Evolutionary conservation across 2,888 invertebrate genomes (phyloP), one percentile per base, ranked within the genome.

Genomic region (Lepidochitona cinerea): DNA sequence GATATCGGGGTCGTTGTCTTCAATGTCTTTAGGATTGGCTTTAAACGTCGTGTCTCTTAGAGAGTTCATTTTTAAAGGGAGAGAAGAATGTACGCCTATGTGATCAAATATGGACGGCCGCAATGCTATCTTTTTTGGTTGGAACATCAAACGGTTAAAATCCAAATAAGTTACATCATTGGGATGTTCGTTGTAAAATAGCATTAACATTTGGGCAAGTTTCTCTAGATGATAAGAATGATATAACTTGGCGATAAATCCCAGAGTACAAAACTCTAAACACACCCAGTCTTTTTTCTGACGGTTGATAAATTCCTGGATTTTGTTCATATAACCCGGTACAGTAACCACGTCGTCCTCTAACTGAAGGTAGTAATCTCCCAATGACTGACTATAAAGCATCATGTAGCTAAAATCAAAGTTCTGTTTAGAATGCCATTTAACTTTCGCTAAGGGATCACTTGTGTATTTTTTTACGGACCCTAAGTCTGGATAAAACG

Each of bases 391-490:
- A 7, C 87, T 78, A 73, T 89, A 91, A 71, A 85, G 78, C 72
- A 88, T 88, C 23, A 90, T 77, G 74, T 86, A 90, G 0, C 89
- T 88, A 77, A 89, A 91, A 79, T 91, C 91, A 32, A 91, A 73
- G 35, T 89, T 90, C 81, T 91, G 91, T 75, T 91, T 91, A 0
- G 91, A 84, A 36, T 91, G 76, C 91, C 91, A 91, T 67, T 82
- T 75, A 0, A 90, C 87, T 66, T 90, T 77, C 18, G 84, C 80
- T 23, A 81, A 75, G 0, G 87, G 77, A 73, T 91, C 91, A 67
- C 87, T 85, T 73, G 84, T 88, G 4, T 77, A 91, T 29, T 84
- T 78, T 68, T 81, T 84, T 5, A 87, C 71, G n/a, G 79, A 71
- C 0, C 72, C 54, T 32, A 87, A 76, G 37, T 80, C 71, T 5